Evolutionary conservation across 2,797 vertebrate genomes (phyloP), one percentile per base, ranked within the genome.

Genomic region (Acomys russatus): DNA sequence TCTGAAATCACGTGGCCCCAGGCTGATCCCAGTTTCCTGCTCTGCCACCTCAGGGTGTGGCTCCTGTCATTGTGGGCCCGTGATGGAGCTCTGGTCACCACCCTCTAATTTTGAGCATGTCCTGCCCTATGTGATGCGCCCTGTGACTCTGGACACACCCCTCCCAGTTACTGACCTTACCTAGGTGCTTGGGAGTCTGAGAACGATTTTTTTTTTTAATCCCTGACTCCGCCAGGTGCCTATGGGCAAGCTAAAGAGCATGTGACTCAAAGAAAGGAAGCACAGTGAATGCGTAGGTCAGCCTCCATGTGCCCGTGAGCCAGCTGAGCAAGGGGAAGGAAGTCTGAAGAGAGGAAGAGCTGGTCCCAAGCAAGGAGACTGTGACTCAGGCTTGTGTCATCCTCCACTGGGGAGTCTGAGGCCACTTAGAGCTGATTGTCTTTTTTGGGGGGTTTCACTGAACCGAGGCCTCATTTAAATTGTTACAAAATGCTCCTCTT

Each of bases 381-480:
- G 79, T 90, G 95, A 94, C 80, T 95, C 83, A 59, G 64, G 79
- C 35, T 87, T 73, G 61, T n/a, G 28, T 33, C 59, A 17, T 35
- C 76, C 59, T 35, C 44, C 44, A 44, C 63, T 54, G 1, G 56
- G 77, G 56, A 71, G 59, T 56, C 78, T 61, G 28, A 91, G 89
- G 38, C 20, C 64, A 70, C 35, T 95, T 30, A 90, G 38, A 80
- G 30, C 74, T 76, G 30, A 12, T 91, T 82, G 74, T 44, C 38
- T 25, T 83, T 93, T 91, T 74, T 74, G 71, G 61, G 44, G 78
- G 71, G 54, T 92, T 94, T 92, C 80, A 76, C 51, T 9, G 49
- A 82, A 59, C 89, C 56, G 90, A 91, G 33, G 35, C 80, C 90
- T 94, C n/a, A 17, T 54, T 92, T 77, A 33, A 87, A 49, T 95